A percentile compares a stretch with the other conserved stretches of the same genome.
Conservation (phyloP, 2,113 vertebrate species). For the Ophiodon elongatus region DNA sequence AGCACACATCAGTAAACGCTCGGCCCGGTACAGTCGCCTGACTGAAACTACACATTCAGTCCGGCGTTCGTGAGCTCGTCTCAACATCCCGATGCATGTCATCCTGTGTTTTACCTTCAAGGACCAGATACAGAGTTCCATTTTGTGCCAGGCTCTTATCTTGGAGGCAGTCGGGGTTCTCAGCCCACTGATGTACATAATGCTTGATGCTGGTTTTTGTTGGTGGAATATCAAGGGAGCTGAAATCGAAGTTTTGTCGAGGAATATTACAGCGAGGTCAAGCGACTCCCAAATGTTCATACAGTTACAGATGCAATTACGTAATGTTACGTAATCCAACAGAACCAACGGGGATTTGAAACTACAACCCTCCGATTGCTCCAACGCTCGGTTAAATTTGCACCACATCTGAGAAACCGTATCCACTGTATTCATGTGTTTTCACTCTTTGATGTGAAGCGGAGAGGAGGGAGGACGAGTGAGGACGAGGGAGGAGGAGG, state of each 20-base stretch:
- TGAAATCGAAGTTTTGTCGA: slow-evolving; percentile 31
- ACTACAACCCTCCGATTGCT: slow-evolving; percentile 24
- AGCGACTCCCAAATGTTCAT: slow-evolving; percentile 19
- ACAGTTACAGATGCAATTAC: slow-evolving; percentile 45
- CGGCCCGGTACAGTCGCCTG: too few relatives aligned
- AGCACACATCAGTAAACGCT: background rate
- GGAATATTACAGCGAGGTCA: slow-evolving; percentile 25
- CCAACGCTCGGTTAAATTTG: slow-evolving; percentile 41
- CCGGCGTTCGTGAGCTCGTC: background rate
- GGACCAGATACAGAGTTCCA: background rate
- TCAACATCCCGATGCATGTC: background rate
- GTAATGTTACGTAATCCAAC: slow-evolving; percentile 59
- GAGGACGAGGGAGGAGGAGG: slow-evolving; percentile 31
- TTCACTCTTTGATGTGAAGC: slow-evolving; percentile 56
- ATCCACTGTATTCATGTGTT: slow-evolving; percentile 16
- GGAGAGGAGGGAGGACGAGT: slow-evolving; percentile 30
- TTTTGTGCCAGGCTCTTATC: slow-evolving; percentile 13
- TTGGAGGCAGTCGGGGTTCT: too few relatives aligned
- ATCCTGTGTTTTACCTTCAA: slow-evolving; percentile 13
- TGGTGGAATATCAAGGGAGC: slow-evolving; percentile 2
- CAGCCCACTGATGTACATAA: background rate
- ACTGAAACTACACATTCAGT: background rate
- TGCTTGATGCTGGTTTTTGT: background rate
- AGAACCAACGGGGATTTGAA: slow-evolving; percentile 45
- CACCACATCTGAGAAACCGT: slow-evolving; percentile 51